These are phyloP conservation scores for Scolopax rusticola DNA, from an alignment of 2,797 vertebrate genomes.

Conservation along the genomic window DNA sequence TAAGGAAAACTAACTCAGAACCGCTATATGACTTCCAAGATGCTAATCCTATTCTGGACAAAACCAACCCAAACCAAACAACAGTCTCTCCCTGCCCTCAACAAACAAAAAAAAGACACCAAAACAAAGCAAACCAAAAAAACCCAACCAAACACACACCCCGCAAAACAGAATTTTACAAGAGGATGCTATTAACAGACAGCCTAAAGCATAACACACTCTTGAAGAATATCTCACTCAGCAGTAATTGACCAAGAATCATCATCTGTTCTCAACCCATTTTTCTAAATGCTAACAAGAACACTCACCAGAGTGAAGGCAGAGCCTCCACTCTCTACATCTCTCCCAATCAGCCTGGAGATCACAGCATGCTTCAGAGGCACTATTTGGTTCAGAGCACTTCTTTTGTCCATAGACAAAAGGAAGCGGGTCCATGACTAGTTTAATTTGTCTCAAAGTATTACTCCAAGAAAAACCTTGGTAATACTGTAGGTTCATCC, in stretches of 20 bases:
- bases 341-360: not conserved
- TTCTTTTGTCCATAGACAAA: not conserved
- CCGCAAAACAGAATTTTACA: not conserved
- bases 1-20: not conserved
- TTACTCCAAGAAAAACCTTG: not conserved
- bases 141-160: no score
- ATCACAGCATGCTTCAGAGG: not conserved
- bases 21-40: not conserved
- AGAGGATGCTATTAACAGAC: not conserved
- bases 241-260: not conserved
- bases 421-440: not conserved
- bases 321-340: not conserved
- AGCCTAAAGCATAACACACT: not conserved
- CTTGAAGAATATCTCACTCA: not conserved
- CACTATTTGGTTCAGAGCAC: not conserved
- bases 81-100: no score
- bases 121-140: not conserved
- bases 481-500: not conserved
- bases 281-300: not conserved
- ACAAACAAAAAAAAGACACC: not conserved
- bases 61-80: not conserved
- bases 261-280: not conserved
- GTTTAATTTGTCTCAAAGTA: not conserved
- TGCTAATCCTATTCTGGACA: not conserved
- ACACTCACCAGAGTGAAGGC: not conserved